phyloP scores from a whole-genome alignment of 2,888 invertebrate genomes.

The Acanthosepion lycidas region DNA sequence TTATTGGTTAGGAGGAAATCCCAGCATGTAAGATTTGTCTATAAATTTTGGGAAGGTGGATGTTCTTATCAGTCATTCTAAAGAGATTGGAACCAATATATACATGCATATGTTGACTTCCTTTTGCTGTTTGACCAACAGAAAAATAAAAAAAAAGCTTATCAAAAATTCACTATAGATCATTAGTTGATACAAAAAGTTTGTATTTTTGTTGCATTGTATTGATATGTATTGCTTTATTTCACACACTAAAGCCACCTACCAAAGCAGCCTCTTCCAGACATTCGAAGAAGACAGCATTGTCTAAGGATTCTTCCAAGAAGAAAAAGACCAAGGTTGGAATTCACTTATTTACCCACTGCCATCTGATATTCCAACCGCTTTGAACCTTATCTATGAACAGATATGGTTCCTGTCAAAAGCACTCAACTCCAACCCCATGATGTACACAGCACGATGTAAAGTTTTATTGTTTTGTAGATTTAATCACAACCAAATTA shows the following conservation, averaged over 20 bases:
- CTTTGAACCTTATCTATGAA: background rate
- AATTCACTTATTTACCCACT: slow-evolving; percentile 8
- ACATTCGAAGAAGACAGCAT: background rate
- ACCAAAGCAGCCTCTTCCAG: background rate
- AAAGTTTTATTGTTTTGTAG: background rate
- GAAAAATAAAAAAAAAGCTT: too few species aligned
- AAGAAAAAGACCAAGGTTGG: slow-evolving; percentile 44
- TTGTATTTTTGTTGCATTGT: background rate
- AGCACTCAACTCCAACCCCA: background rate
- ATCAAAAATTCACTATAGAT: background rate
- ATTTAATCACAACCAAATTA: too few species aligned
- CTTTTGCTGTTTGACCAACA: too few species aligned
- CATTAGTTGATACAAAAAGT: background rate
- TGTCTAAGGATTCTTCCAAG: slow-evolving; percentile 22
- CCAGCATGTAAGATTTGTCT: too few species aligned
- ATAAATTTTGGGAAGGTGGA: too few species aligned
- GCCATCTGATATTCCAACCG: background rate
- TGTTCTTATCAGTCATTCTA: too few species aligned
- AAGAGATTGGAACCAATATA: too few species aligned
- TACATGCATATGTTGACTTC: too few species aligned
- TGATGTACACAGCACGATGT: background rate
- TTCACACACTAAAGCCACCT: background rate
- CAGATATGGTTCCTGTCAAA: background rate
- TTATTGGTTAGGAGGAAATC: too few species aligned
- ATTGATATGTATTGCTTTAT: background rate